Base-by-base conservation (phyloP, 2,888 invertebrate genomes). In the Stenolophus ochropezus region DNA sequence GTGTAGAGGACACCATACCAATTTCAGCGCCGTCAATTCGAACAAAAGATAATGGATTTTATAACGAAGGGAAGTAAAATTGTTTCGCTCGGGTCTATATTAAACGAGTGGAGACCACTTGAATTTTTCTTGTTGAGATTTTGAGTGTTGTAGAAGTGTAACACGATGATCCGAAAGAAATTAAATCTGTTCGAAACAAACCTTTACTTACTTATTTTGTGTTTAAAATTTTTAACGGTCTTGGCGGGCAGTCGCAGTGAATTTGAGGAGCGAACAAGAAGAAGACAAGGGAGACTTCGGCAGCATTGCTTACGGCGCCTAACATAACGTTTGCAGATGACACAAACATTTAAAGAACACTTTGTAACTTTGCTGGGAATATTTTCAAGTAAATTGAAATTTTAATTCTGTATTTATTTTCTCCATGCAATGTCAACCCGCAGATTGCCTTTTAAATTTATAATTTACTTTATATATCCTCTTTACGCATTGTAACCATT, bases 331-430 rank as follows among this genome's bases (percentile, higher is more conserved):
- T 81, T 81, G 81, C 47, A 61, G 33, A 81, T 81, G 81, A 81
- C 81, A 81, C 47, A 81, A 74, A 61, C 74, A 81, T 73, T 74
- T 81, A 81, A 42, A 49, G 74, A 81, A 74, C 74, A 81, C 74
- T 81, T 81, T 81, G 74, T 74, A 81, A 81, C 47, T 81, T 74
- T 74, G 47, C 81, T 16, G 61, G 33, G 74, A 74, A 81, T 81
- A 74, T 69, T 58, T 56, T 81, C 42, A 47, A 81, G 74, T 47
- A 81, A 81, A 81, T 74, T 81, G 81, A 81, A 81, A 80, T 80
- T 80, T 80, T 80, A 80, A 80, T 80, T 80, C 27, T 80, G 51
- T 71, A 80, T 80, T 80, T 80, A 80, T 80, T 80, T 56, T 80
- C 25, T 23, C 21, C 16, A 25, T 71, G 53, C 42, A 80, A 71